Evolutionary conservation across 2,888 invertebrate genomes (phyloP), one percentile per base, ranked within the genome.

Genomic region (Dasysyrphus tricinctus): DNA sequence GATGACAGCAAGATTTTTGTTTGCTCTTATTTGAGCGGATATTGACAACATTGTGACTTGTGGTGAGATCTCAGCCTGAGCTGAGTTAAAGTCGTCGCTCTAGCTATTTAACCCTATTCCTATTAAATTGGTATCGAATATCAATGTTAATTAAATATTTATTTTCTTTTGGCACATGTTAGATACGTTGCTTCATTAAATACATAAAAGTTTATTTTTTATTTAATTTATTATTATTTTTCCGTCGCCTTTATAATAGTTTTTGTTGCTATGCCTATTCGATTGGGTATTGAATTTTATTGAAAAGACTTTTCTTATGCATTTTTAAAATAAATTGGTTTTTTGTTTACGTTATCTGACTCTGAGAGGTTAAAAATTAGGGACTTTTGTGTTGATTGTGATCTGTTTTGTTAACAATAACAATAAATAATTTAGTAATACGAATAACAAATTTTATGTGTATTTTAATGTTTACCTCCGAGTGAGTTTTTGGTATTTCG

Each of bases 81-180:
- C 8, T 24, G 6, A 11, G 42, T 14, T 29, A 44, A 14, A 2
- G 29, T 76, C 49, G 79, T 63, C 80, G 72, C 72, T 12, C 7
- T 29, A 0, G n/a, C 70, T 54, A 42, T 73, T 80, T 80, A 77
- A 85, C 80, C 85, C 77, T 80, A 77, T 85, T 85, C 69, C 47
- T 69, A 77, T 80, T 72, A 54, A 73, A 80, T 80, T 72, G 67
- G 56, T 63, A 85, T 80, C 73, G 63, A 56, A 24, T 80, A 80
- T 85, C 63, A 73, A 80, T 78, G 85, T 80, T 80, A 80, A 85
- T 85, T 85, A 85, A 80, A 80, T 80, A 74, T 77, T 85, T 85
- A 77, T 85, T 80, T 85, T 77, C 76, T 77, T 85, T 80, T 85
- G 65, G 80, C 80, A 67, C 51, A 85, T 73, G 77, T 70, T 70